phyloP scores from a whole-genome alignment of 2,113 vertebrate species.

The Centropristis striata region DNA sequence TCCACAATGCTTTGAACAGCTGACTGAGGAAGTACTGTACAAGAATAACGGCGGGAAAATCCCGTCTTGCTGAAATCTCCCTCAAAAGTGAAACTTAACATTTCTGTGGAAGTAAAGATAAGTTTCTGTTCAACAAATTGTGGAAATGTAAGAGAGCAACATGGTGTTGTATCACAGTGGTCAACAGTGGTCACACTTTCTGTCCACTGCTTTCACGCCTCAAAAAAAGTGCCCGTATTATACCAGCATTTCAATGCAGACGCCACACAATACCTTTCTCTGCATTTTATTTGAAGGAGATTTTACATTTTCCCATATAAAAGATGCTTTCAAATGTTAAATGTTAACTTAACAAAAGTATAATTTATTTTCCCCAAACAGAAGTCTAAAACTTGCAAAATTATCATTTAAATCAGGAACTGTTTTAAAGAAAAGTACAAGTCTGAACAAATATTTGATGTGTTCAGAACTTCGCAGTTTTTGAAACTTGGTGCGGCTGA shows the following conservation, averaged over 20 bases:
- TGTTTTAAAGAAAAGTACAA: neutral
- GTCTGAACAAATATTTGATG: neutral
- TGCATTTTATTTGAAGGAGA: neutral
- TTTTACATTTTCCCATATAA: neutral
- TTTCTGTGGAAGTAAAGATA: conserved; percentile 22
- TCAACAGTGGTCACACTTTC: neutral
- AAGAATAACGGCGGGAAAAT: neutral
- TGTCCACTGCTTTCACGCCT: neutral
- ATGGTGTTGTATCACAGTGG: too few species aligned
- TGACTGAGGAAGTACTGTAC: neutral
- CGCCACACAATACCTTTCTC: too few species aligned
- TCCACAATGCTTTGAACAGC: neutral
- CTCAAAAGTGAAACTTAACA: neutral
- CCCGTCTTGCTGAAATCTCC: neutral
- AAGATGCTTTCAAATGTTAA: neutral
- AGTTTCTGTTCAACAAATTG: conserved; percentile 41
- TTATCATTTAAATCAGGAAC: conserved; percentile 1
- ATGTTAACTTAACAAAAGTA: neutral
- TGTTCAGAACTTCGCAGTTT: neutral
- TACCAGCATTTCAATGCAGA: neutral
- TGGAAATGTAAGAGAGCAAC: neutral
- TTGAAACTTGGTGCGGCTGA: neutral
- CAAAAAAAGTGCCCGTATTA: too few species aligned
- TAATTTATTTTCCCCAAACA: neutral
- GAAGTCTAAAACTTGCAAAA: neutral